Conservation (phyloP, 2,888 invertebrate species). For the Hyposoter didymator region DNA sequence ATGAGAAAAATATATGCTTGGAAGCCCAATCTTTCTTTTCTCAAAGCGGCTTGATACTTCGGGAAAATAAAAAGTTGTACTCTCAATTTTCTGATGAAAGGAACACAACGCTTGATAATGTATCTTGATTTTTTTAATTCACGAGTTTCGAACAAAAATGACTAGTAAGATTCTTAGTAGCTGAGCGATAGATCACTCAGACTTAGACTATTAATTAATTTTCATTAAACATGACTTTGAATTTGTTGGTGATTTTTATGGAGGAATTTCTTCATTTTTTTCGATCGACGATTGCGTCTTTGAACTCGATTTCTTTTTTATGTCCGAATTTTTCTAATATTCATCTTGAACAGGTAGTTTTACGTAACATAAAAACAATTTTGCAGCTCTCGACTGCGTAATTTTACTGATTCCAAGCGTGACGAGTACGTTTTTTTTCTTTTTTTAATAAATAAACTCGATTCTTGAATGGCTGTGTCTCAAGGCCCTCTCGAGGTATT, state of each 20-base stretch:
- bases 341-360: neutral
- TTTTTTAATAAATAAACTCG: slow-evolving; percentile 11
- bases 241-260: neutral
- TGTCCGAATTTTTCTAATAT: neutral
- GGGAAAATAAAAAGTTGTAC: neutral
- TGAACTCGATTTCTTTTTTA: neutral
- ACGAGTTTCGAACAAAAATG: neutral
- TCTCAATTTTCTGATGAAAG: neutral
- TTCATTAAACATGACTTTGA: neutral
- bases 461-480: slow-evolving; percentile 40
- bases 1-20: neutral
- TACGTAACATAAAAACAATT: slow-evolving; percentile 13
- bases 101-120: neutral
- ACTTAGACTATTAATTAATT: neutral
- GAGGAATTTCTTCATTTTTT: neutral
- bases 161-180: neutral
- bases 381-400: neutral
- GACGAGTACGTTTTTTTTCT: slow-evolving; percentile 29
- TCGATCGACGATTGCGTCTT: neutral
- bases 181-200: neutral
- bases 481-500: slow-evolving; percentile 54
- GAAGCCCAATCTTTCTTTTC: neutral
- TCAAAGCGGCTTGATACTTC: neutral
- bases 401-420: neutral
- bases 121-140: neutral